These are phyloP conservation scores for Oncorhynchus tshawytscha DNA, from an alignment of 2,113 vertebrate species.

Conservation along the genomic window DNA sequence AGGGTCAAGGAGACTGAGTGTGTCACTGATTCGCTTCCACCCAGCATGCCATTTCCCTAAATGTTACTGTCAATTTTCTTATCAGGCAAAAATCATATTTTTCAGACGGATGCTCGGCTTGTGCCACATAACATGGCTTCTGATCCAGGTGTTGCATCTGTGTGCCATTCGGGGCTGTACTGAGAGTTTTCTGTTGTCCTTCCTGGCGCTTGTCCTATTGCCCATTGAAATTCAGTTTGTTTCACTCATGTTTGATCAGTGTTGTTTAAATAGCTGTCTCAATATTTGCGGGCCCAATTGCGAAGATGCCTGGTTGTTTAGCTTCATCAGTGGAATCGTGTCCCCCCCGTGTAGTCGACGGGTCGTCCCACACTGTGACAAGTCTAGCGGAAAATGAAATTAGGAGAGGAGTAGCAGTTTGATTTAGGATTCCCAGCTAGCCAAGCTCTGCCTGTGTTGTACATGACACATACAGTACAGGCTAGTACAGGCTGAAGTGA, in stretches of 20 bases:
- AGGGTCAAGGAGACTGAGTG: not conserved
- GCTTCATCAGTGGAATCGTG: conserved; percentile 35
- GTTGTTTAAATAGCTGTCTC: conserved; percentile 54
- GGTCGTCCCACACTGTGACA: conserved; percentile 35
- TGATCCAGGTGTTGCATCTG: not conserved
- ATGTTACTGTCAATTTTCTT: not conserved
- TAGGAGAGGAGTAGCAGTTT: conserved; percentile 11
- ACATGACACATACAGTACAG: conserved; percentile 27
- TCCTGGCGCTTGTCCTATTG: not conserved
- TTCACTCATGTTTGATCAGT: conserved; percentile 49
- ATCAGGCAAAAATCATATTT: not conserved
- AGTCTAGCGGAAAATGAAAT: conserved; percentile 47
- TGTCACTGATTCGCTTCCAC: too few species aligned
- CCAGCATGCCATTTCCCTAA: too few species aligned
- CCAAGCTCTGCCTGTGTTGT: conserved; percentile 24
- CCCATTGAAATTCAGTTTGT: conserved; percentile 35
- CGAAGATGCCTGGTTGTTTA: conserved; percentile 45
- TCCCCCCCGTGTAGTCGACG: conserved; percentile 29
- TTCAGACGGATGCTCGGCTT: conserved; percentile 11
- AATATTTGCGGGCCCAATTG: conserved; percentile 51
- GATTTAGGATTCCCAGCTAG: conserved; percentile 24
- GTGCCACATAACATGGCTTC: conserved; percentile 1
- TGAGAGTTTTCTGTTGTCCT: conserved; percentile 3
- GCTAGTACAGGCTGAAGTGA: not conserved
- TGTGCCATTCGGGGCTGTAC: conserved; percentile 17